These are phyloP conservation scores for Andinoacara biseriatus DNA, from an alignment of 2,113 vertebrate species.

Conservation along the genomic window DNA sequence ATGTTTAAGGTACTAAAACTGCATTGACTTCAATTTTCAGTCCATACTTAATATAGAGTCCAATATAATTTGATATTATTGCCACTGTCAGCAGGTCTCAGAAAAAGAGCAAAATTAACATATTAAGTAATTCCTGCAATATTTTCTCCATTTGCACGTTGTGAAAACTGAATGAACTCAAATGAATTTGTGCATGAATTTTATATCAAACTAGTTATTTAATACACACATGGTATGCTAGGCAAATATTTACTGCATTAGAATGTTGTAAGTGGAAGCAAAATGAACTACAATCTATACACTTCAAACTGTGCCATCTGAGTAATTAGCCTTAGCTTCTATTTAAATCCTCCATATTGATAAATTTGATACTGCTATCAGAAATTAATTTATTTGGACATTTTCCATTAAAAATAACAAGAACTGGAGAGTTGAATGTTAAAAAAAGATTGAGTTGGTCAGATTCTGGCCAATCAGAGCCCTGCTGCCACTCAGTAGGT, in stretches of 20 bases:
- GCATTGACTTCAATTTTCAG: background rate
- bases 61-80: background rate
- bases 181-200: background rate
- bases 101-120: background rate
- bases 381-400: background rate
- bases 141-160: background rate
- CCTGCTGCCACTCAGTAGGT: background rate
- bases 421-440: background rate
- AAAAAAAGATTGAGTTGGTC: background rate
- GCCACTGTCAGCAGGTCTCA: background rate
- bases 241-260: background rate
- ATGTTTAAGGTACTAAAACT: background rate
- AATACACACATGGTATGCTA: background rate
- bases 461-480: background rate
- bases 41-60: background rate
- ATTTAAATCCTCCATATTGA: background rate
- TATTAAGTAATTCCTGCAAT: background rate
- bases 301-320: background rate
- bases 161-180: background rate
- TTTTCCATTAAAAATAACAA: background rate
- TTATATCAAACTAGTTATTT: background rate
- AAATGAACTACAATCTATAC: background rate
- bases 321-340: background rate
- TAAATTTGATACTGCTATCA: background rate
- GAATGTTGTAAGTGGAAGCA: background rate